A percentile compares a stretch with the other conserved stretches of the same genome.
phyloP scores from a whole-genome alignment of 2,797 vertebrate genomes.

The Chaenodraco wilsoni region DNA sequence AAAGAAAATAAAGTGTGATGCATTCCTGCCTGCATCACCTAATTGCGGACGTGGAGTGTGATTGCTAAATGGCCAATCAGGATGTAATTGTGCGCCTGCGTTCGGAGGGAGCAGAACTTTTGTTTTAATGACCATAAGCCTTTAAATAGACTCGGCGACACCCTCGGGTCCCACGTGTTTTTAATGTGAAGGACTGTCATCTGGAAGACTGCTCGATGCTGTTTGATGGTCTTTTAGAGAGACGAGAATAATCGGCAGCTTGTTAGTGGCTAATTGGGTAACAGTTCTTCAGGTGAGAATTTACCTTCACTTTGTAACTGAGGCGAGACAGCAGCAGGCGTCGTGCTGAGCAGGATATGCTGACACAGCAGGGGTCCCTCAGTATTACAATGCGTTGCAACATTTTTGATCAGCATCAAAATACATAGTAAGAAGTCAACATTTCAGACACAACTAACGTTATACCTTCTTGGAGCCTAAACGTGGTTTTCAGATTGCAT shows the following conservation, averaged over 20 bases:
- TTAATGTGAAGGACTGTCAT: constrained; percentile 34
- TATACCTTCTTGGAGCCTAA: neutral
- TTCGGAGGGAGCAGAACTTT: constrained; percentile 71
- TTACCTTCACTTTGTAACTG: constrained; percentile 8
- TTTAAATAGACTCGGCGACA: constrained; percentile 72
- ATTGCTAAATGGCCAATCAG: constrained; percentile 85
- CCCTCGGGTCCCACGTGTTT: constrained; percentile 38
- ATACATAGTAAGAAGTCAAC: neutral
- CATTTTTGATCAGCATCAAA: constrained; percentile 7
- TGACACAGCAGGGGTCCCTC: constrained; percentile 27
- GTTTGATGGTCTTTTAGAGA: constrained; percentile 32
- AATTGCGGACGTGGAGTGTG: constrained; percentile 74
- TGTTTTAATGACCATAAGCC: constrained; percentile 80
- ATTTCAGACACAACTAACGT: neutral
- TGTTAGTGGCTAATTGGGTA: constrained; percentile 14
- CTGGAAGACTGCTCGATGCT: constrained; percentile 14
- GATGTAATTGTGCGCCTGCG: constrained; percentile 77
- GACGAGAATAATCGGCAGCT: constrained; percentile 11
- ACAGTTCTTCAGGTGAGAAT: constrained; percentile 17
- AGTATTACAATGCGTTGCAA: constrained; percentile 25
- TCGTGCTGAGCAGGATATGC: constrained; percentile 29
- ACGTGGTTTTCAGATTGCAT: neutral
- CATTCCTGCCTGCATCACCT: constrained; percentile 75
- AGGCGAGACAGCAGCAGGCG: neutral
- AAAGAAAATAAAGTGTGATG: constrained; percentile 64